phyloP scores from a whole-genome alignment of 2,113 vertebrate genomes.

The Pandion haliaetus region DNA sequence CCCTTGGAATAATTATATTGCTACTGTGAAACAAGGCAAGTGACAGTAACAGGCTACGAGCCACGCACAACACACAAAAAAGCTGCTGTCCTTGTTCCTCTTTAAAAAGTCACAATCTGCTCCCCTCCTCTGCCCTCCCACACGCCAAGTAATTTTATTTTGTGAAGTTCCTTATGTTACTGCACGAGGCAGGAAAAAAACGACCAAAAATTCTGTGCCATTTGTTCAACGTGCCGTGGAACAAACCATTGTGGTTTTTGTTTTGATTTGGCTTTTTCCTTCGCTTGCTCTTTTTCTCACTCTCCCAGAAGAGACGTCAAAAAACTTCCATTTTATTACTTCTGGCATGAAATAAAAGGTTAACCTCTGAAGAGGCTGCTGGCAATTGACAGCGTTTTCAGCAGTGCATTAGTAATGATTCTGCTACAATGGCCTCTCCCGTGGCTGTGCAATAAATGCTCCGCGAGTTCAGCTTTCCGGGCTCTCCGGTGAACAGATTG shows the following conservation, averaged over 20 bases:
- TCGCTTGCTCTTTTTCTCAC: not conserved
- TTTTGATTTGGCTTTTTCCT: constrained; percentile 6
- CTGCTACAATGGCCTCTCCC: not conserved
- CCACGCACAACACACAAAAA: not conserved
- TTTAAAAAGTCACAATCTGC: constrained; percentile 58
- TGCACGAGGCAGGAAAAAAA: not conserved
- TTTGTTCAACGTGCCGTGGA: not conserved
- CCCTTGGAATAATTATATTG: not conserved
- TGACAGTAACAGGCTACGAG: not conserved
- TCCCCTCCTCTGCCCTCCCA: constrained; percentile 48
- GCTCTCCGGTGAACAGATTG: constrained; percentile 17
- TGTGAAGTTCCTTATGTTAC: not conserved
- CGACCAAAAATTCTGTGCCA: not conserved
- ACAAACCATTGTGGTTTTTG: not conserved
- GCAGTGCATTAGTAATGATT: not conserved
- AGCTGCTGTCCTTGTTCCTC: constrained; percentile 5
- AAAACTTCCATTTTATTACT: not conserved
- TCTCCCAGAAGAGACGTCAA: not conserved
- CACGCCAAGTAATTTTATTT: not conserved
- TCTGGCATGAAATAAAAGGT: not conserved
- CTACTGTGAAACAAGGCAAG: not conserved
- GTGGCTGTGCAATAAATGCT: constrained; percentile 7
- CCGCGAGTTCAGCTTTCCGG: not conserved
- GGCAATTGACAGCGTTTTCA: not conserved
- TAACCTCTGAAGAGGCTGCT: not conserved